phyloP scores from a whole-genome alignment of 2,113 vertebrate genomes.

The Eubucco bourcierii region DNA sequence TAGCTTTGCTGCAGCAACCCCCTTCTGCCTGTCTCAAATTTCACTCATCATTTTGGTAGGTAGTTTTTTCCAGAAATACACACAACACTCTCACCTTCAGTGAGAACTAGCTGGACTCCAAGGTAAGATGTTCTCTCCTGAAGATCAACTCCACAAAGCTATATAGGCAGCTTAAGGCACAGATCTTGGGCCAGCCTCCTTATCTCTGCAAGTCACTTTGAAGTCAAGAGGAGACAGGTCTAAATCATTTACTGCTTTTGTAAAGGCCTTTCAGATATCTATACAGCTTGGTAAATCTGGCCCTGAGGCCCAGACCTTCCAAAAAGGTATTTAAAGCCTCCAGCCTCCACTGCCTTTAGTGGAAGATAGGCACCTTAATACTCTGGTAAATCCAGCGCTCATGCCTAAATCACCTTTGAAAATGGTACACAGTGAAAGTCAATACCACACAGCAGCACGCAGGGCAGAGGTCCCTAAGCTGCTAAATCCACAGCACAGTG shows the following conservation, averaged over 20 bases:
- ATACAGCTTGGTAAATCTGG: conserved; percentile 29
- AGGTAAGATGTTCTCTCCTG: not conserved
- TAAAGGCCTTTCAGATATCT: conserved; percentile 45
- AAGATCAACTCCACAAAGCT: not conserved
- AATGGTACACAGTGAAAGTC: conserved; percentile 30
- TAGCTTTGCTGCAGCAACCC: not conserved
- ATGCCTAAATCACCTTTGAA: conserved; percentile 47
- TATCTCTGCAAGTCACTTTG: conserved; percentile 50
- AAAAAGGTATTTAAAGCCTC: conserved; percentile 51
- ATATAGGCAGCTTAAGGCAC: not conserved
- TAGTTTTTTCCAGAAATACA: not conserved
- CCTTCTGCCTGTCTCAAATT: not conserved
- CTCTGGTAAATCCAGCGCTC: conserved; percentile 47
- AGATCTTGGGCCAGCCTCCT: conserved; percentile 17
- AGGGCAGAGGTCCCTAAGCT: conserved; percentile 63
- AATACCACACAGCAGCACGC: not conserved
- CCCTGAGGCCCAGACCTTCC: conserved; percentile 47
- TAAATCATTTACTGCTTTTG: conserved; percentile 34
- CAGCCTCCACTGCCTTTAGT: not conserved
- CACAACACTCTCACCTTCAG: not conserved
- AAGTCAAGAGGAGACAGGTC: conserved; percentile 54
- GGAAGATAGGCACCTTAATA: conserved; percentile 46
- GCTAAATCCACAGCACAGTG: conserved; percentile 20
- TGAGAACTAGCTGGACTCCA: not conserved
- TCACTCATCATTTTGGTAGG: not conserved